These are phyloP conservation scores for Fulica atra DNA, from an alignment of 2,113 vertebrate species.

Conservation along the genomic window DNA sequence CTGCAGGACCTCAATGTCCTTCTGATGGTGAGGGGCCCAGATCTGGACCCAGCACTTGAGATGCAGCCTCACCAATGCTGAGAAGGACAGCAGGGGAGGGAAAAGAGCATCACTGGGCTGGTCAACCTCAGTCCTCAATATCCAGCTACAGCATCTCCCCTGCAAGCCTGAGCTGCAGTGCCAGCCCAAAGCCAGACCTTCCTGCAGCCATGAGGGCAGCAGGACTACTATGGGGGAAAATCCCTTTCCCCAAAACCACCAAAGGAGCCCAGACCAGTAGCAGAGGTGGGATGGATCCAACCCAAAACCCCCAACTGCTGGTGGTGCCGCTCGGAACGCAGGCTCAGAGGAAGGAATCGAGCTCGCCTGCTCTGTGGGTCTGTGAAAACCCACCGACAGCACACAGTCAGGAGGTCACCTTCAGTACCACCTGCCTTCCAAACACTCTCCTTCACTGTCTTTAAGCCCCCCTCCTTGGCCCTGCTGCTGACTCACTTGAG, in stretches of 20 bases:
- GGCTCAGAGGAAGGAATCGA: background rate
- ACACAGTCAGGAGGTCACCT: background rate
- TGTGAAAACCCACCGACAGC: background rate
- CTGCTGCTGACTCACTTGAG: slow-evolving; percentile 85
- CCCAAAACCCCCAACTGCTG: background rate
- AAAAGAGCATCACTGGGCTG: background rate
- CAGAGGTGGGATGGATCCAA: background rate
- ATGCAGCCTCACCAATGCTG: no score
- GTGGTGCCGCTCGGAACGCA: background rate
- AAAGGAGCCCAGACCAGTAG: background rate
- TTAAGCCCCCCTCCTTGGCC: background rate
- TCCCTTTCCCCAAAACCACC: background rate
- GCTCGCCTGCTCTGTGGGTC: background rate
- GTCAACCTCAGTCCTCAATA: background rate
- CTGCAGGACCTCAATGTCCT: no score
- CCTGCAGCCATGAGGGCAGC: background rate
- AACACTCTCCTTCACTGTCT: background rate
- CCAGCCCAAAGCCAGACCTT: background rate
- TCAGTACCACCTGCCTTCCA: background rate
- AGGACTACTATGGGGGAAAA: background rate
- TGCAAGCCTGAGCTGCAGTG: background rate
- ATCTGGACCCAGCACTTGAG: no score
- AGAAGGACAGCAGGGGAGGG: no score
- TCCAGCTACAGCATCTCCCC: background rate
- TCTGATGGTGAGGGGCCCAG: no score